Percentiles rank a stretch among this genome's conserved stretches.
These are phyloP conservation scores for Metellina segmentata DNA, from an alignment of 2,888 invertebrate genomes.

Conservation along the genomic window DNA sequence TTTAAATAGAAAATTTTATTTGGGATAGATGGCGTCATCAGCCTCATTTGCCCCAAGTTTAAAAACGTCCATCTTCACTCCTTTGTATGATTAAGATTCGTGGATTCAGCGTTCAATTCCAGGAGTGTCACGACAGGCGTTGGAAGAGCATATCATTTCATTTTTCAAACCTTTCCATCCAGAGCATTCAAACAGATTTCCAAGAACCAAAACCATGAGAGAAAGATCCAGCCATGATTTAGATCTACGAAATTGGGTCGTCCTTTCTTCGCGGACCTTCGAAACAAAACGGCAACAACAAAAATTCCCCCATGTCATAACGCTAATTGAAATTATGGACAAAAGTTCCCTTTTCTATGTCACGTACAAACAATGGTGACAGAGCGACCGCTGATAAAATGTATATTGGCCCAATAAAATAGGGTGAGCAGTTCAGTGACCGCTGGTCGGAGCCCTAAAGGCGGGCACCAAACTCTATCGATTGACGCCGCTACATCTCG, in stretches of 20 bases:
- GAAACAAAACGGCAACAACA: slow-evolving; percentile 10
- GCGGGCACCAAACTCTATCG: slow-evolving; percentile 59
- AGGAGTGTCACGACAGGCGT: no score
- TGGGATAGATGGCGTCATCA: no score
- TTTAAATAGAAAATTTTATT: no score
- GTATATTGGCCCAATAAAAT: slow-evolving; percentile 54
- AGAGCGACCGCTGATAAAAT: slow-evolving; percentile 37
- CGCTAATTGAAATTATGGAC: slow-evolving; percentile 31
- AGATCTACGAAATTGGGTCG: not conserved
- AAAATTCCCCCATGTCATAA: not conserved
- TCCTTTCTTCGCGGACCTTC: not conserved
- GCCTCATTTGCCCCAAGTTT: no score
- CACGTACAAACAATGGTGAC: slow-evolving; percentile 37
- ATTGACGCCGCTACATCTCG: slow-evolving; percentile 51
- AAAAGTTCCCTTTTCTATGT: slow-evolving; percentile 18
- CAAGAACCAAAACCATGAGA: no score
- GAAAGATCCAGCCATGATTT: no score
- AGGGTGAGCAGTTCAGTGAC: slow-evolving; percentile 64
- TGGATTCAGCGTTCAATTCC: no score
- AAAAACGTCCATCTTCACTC: no score
- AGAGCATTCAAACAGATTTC: no score
- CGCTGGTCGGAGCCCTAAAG: slow-evolving; percentile 54
- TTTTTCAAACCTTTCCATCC: no score
- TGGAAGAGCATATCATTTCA: no score
- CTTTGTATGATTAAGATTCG: no score